Base-by-base conservation (phyloP, 2,113 vertebrate species). In the Balaeniceps rex region DNA sequence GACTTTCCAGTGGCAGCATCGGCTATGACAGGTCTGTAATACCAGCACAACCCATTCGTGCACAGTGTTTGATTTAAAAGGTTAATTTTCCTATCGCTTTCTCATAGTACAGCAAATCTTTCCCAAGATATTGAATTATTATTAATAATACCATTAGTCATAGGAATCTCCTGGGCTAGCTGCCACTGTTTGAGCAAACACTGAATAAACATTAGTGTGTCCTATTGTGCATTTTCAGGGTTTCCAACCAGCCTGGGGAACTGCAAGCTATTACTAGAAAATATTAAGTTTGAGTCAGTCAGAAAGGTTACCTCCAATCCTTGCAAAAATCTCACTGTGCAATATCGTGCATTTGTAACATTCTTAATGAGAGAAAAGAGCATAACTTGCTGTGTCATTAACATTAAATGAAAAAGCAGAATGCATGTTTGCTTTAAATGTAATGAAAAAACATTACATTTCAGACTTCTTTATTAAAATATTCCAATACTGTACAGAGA, bases 21-120 rank as follows among this genome's bases (percentile, higher is more conserved):
- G 1, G 14, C n/a, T 34, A 16, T 0, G 0, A 49, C 12, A 42
- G 13, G 6, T 82, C 61, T 85, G 33, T n/a, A 58, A 40, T 8
- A 49, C 11, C 57, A 90, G 24, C 5, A 47, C 24, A 79, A 79
- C 18, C 3, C 19, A 14, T 49, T 79, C 3, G 0, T 13, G 8
- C 6, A 33, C 25, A 75, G 9, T n/a, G 9, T 47, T 71, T 88
- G 28, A 83, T 65, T 90, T 66, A 9, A 77, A 93, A 58, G 34
- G 6, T 4, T 64, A 15, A 14, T 66, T 61, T 84, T 84, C 19
- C 11, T 78, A 18, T 28, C 5, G 2, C 6, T 78, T 87, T 81
- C 46, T 84, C 25, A 63, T 12, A 75, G 18, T 29, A 38, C 10
- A 49, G 28, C 14, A 89, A 83, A 87, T 38, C 23, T 5, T 85